Base-by-base conservation (phyloP, 2,888 invertebrate species). In the Himalopsyche anomala region DNA sequence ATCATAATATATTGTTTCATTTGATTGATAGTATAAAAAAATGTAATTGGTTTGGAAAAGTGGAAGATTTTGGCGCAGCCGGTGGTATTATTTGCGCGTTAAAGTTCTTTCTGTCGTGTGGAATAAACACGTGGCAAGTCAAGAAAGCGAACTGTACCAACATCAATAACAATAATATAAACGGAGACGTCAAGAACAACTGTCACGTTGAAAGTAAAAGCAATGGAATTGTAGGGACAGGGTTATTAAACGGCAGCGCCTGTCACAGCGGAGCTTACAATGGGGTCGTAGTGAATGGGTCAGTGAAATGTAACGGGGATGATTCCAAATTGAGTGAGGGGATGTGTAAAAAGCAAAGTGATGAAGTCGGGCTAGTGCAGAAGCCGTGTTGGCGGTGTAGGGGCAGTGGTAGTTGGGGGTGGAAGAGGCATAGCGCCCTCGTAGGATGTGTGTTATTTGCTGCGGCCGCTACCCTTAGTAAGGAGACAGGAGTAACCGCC, bases 401-500 rank as follows among this genome's bases (percentile, higher is more conserved):
- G 51, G 56, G 88, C 19, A 85, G 82, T 82, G 84, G 87, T 42
- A 88, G 38, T 82, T 87, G 83, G 92, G 93, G 92, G 90, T 91
- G 89, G 90, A 92, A 90, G 92, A 92, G 91, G 93, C 93, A 93
- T 84, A 89, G 94, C 89, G 95, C 95, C 89, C 92, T 97, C 90
- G 92, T 93, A 84, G 92, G 94, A 88, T 94, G 95, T 88, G 91
- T 95, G 89, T 89, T 95, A 91, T 92, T 96, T 89, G 96, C 97
- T 56, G 93, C 95, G 80, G 96, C 96, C 80, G 97, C 98, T 89
- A 96, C 98, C 92, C 94, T 99, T 89, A 97, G 98, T 93, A 99
- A 99, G 93, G 99, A 99, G 92, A 98, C 98, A 83, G 99, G 98
- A 84, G 95, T 99, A 90, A 98, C 98, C 89, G 98, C 98, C 88